Evolutionary conservation across 2,797 vertebrate genomes (phyloP).

Genomic region (Pterois miles): DNA sequence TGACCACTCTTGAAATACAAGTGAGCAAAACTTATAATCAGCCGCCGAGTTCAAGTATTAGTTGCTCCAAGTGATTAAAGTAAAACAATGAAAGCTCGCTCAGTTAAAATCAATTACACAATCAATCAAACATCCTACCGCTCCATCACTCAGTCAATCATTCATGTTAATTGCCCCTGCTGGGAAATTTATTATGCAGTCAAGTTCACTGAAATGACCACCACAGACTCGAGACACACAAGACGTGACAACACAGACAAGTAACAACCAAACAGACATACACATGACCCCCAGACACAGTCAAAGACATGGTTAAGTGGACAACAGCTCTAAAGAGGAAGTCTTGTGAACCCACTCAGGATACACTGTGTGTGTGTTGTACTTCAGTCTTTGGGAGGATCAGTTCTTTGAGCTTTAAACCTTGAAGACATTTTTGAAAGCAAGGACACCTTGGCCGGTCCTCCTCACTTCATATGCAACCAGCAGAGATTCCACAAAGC

Average conservation of each 20-base stretch:
- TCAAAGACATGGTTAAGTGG: neutral
- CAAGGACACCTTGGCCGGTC: neutral
- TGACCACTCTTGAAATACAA: neutral
- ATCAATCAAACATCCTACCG: conserved; percentile 6
- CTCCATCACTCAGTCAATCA: conserved; percentile 19
- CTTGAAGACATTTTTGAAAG: neutral
- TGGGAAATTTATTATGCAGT: conserved; percentile 11
- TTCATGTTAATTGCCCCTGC: conserved; percentile 9
- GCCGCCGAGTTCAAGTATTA: neutral
- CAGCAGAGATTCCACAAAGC: neutral
- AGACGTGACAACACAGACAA: neutral
- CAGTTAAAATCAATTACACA: conserved; percentile 21
- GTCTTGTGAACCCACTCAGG: neutral
- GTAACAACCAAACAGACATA: neutral
- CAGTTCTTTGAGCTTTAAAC: neutral
- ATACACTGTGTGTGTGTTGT: neutral
- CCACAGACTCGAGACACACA: neutral
- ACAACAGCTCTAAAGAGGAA: neutral
- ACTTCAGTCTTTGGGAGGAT: neutral
- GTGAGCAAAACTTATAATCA: neutral
- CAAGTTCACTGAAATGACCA: neutral
- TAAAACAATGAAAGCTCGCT: neutral
- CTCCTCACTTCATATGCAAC: neutral
- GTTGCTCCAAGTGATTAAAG: neutral
- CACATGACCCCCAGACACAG: neutral